A percentile compares a stretch with the other conserved stretches of the same genome.
These are phyloP conservation scores for Brassicogethes aeneus DNA, from an alignment of 2,888 invertebrate genomes.

Conservation along the genomic window DNA sequence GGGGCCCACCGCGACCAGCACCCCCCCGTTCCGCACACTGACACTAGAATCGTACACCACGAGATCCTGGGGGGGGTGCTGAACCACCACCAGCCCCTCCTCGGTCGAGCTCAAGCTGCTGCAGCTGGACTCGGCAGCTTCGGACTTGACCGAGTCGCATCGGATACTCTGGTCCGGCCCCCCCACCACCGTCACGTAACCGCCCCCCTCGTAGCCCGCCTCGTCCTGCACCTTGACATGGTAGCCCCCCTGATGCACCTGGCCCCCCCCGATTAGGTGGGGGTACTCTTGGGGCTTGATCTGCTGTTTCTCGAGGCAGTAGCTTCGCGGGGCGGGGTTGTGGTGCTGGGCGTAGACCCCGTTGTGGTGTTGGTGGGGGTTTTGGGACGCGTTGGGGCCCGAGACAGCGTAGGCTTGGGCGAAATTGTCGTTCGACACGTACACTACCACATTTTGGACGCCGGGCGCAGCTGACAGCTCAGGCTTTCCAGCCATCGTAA, in stretches of 20 bases:
- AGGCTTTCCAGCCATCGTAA: constrained; percentile 70
- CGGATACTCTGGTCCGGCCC: constrained; percentile 37
- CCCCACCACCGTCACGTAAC: constrained; percentile 36
- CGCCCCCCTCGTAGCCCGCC: constrained; percentile 30
- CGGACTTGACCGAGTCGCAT: constrained; percentile 51
- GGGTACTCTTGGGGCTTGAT: constrained; percentile 24
- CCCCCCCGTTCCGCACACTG: constrained; percentile 37
- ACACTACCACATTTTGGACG: constrained; percentile 50
- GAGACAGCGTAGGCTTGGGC: constrained; percentile 45
- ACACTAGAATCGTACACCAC: constrained; percentile 41
- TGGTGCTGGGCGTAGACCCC: constrained; percentile 21
- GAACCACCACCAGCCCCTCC: constrained; percentile 29
- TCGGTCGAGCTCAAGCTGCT: constrained; percentile 43
- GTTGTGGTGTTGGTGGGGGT: constrained; percentile 1
- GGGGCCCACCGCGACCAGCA: constrained; percentile 35
- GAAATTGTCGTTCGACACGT: constrained; percentile 50
- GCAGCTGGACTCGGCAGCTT: constrained; percentile 51
- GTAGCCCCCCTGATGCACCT: constrained; percentile 35
- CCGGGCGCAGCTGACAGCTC: constrained; percentile 52
- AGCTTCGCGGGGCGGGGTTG: constrained; percentile 33
- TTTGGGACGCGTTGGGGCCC: constrained; percentile 39
- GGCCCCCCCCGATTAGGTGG: constrained; percentile 20
- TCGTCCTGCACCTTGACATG: constrained; percentile 27
- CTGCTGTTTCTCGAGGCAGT: constrained; percentile 23
- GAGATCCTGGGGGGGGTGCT: constrained; percentile 30